phyloP scores from a whole-genome alignment of 2,797 vertebrate species.

The Betta splendens region DNA sequence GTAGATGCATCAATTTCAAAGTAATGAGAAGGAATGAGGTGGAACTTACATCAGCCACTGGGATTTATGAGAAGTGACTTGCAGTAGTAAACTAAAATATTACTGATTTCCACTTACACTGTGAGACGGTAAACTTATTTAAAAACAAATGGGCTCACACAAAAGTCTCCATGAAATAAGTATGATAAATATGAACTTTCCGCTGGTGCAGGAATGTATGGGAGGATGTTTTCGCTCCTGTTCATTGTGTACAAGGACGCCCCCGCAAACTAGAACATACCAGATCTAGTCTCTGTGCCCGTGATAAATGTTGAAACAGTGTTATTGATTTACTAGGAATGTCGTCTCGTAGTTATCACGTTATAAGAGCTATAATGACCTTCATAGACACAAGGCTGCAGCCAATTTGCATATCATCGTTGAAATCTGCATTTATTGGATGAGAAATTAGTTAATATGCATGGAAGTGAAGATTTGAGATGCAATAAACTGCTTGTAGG shows the following conservation, averaged over 20 bases:
- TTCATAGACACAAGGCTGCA: constrained; percentile 16
- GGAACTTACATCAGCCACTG: constrained; percentile 25
- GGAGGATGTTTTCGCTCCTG: neutral
- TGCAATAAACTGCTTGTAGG: constrained; percentile 10
- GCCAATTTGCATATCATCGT: constrained; percentile 24
- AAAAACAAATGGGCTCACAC: constrained; percentile 5
- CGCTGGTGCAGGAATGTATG: constrained; percentile 8
- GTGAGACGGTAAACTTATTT: constrained; percentile 18
- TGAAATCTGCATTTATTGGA: constrained; percentile 4
- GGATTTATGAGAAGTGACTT: constrained; percentile 13
- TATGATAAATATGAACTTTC: constrained; percentile 1
- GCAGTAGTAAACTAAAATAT: constrained; percentile 26
- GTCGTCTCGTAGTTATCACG: neutral
- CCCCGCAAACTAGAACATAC: constrained; percentile 29
- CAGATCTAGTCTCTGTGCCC: constrained; percentile 16
- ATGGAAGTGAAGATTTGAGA: neutral
- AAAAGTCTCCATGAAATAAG: constrained; percentile 18
- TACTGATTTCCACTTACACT: constrained; percentile 34
- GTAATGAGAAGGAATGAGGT: neutral
- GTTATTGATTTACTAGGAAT: constrained; percentile 33
- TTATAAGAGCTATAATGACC: constrained; percentile 16
- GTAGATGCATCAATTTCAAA: neutral
- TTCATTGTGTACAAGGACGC: constrained; percentile 17
- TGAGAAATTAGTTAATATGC: constrained; percentile 6
- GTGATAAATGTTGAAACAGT: constrained; percentile 4